These are phyloP conservation scores for Sepioteuthis lessoniana DNA, from an alignment of 2,888 invertebrate genomes.

Conservation along the genomic window DNA sequence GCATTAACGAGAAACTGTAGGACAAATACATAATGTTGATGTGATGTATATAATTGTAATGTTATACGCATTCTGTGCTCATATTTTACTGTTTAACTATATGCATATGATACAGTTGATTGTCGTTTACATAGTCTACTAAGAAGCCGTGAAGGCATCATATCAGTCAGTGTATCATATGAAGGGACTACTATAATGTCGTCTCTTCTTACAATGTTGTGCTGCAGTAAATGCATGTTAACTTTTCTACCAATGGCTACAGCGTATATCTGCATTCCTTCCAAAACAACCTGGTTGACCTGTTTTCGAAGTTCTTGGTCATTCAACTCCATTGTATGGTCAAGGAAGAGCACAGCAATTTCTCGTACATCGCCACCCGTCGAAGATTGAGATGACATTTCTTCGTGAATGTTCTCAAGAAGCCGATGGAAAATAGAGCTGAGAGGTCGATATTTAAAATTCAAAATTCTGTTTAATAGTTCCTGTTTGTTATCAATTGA, in stretches of 20 bases:
- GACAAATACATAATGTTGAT: too few relatives aligned
- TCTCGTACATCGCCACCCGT: slow-evolving; percentile 35
- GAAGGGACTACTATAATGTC: neutral
- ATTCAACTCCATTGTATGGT: neutral
- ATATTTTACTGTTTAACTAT: neutral
- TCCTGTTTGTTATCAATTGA: slow-evolving; percentile 35
- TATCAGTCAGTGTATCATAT: neutral
- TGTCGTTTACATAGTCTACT: neutral
- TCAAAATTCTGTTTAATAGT: neutral
- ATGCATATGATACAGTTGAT: neutral
- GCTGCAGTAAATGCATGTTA: neutral
- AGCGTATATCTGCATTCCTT: neutral
- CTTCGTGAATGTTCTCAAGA: neutral
- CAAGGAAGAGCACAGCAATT: neutral
- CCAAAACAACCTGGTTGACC: slow-evolving; percentile 36
- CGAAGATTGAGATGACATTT: neutral
- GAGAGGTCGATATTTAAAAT: neutral
- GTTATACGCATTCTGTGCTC: neutral
- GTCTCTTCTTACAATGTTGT: neutral
- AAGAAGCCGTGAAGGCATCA: neutral
- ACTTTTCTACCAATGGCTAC: neutral
- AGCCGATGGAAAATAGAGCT: neutral
- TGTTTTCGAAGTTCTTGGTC: slow-evolving; percentile 8
- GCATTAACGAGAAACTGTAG: too few relatives aligned
- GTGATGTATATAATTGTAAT: neutral